Base-by-base conservation (phyloP, 2,888 invertebrate genomes). In the Limnephilus auricula region DNA sequence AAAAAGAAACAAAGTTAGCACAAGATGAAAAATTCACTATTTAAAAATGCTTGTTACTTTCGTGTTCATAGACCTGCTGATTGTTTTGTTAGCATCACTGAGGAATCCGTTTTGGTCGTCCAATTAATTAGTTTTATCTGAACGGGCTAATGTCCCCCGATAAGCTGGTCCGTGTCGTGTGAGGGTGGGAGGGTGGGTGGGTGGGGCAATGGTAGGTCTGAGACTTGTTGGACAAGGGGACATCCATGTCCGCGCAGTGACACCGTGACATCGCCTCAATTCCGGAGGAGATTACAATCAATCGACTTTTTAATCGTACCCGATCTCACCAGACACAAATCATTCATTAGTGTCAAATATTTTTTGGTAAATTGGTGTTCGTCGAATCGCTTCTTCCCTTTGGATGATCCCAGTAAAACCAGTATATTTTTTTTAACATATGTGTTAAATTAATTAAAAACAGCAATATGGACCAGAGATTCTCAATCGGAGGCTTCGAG, bases 321-420 rank as follows among this genome's bases (percentile, higher is more conserved):
- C 40, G 84, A 84, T 87, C 65, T n/a, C 31, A 50, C 18, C 50
- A 84, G 90, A 90, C 90, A 84, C 83, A 34, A 50, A 84, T 45
- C 90, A 83, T 90, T 90, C 90, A 90, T 90, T 90, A 90, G 50
- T 45, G 90, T 90, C 82, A 65, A 83, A 84, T 78, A 78, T 84
- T 83, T 18, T 50, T 84, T 83, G 32, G 84, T 50, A 78, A 34
- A 84, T 85, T 84, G 83, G 83, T 84, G 85, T 83, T 90, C 84
- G n/a, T n/a, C 78, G 15, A 13, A 85, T 15, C n/a, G 30, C 40
- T 37, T 40, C n/a, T 85, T 85, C 5, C 30, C 2, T 40, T 85
- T 40, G 2, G 9, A 25, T 34, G 31, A 15, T 34, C 18, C 5
- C 18, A 82, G 6, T 82, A 32, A 9, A 34, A 25, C 25, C 2